phyloP scores from a whole-genome alignment of 2,113 vertebrate species.

The Cathartes aura region DNA sequence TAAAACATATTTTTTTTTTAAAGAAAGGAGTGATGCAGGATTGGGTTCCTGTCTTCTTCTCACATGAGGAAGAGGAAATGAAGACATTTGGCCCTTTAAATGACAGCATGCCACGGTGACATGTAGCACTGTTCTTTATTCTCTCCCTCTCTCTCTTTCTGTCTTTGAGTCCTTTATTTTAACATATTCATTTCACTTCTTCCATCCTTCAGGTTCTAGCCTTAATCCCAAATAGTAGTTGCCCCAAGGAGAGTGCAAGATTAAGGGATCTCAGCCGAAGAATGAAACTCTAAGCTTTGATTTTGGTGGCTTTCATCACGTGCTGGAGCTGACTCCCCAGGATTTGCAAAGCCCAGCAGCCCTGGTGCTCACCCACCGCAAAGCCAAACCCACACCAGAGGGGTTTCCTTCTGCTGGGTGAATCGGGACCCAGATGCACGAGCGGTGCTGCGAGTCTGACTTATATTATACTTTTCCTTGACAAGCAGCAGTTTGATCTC shows the following conservation, averaged over 20 bases:
- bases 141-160: background rate
- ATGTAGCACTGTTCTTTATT: background rate
- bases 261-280: background rate
- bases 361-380: fast-evolving
- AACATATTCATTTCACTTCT: background rate
- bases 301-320: background rate
- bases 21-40: conserved; percentile 37
- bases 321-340: background rate
- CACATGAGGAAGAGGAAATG: conserved; percentile 29
- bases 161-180: background rate
- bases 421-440: fast-evolving
- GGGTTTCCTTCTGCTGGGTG: background rate
- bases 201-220: background rate
- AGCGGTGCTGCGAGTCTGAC: background rate
- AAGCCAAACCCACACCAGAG: background rate
- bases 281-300: background rate
- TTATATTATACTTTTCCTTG: background rate
- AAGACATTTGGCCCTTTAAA: conserved; percentile 57
- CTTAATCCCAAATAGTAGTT: conserved; percentile 9
- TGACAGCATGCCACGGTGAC: background rate
- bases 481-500: background rate
- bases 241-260: background rate
- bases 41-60: conserved; percentile 63
- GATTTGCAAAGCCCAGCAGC: background rate
- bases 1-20: conserved; percentile 74